These are phyloP conservation scores for Varanus salvator DNA, from an alignment of 2,113 vertebrate genomes.

Conservation along the genomic window DNA sequence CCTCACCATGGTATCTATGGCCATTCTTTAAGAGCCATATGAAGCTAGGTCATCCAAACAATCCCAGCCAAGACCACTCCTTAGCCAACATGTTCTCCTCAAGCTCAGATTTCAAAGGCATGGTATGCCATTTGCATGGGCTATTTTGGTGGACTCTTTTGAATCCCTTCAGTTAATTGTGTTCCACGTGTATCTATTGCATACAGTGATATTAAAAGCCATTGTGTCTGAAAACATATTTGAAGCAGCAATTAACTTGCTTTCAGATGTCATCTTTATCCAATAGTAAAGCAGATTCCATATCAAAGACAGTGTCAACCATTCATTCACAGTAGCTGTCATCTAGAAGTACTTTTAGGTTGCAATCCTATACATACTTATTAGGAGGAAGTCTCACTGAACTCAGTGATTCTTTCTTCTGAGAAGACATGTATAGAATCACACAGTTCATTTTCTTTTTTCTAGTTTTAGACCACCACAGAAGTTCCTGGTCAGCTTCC, in stretches of 20 bases:
- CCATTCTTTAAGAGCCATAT: background rate
- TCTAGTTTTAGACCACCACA: background rate
- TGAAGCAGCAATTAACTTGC: background rate
- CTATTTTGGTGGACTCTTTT: background rate
- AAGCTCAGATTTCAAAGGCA: background rate
- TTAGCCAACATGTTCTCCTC: background rate
- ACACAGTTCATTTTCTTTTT: background rate
- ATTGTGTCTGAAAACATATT: background rate
- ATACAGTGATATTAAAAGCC: background rate
- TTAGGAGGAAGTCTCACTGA: too few species aligned
- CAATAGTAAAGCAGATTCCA: background rate
- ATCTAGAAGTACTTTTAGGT: background rate
- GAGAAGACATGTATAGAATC: too few species aligned
- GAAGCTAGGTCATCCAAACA: background rate
- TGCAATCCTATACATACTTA: too few species aligned
- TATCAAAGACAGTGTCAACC: background rate
- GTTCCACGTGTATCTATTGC: background rate
- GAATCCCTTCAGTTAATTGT: background rate
- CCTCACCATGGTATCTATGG: background rate
- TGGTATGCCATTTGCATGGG: background rate
- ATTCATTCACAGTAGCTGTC: background rate
- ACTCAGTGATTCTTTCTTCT: too few species aligned
- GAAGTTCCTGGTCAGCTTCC: background rate
- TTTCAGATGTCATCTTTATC: background rate
- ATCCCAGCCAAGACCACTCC: background rate